A percentile compares a stretch with the other conserved stretches of the same genome.
Evolutionary conservation across 2,113 vertebrate genomes (phyloP).

Genomic region (Amblyopsis rosae): DNA sequence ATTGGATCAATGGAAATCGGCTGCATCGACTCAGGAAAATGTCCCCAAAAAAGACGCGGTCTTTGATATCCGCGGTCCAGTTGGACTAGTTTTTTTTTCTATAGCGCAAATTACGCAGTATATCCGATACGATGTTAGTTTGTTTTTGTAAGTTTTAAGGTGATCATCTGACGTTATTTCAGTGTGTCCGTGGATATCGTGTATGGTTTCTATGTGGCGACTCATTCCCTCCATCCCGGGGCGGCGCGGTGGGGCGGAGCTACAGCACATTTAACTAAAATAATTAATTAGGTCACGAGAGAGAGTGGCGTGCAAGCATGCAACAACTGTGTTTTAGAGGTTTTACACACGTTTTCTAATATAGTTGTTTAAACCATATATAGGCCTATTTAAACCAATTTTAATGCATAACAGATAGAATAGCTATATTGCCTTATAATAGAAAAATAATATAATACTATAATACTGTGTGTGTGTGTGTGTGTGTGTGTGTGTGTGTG

Average conservation of each 20-base stretch:
- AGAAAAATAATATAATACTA: neutral
- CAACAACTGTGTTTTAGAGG: neutral
- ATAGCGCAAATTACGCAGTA: neutral
- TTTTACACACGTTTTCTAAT: neutral
- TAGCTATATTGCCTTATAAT: neutral
- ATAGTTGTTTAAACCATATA: no score
- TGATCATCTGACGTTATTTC: neutral
- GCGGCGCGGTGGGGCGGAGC: conserved; percentile 43
- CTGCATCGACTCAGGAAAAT: neutral
- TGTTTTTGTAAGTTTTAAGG: conserved; percentile 14
- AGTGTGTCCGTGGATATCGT: conserved; percentile 1
- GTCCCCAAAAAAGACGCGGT: neutral
- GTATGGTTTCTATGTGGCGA: conserved; percentile 18
- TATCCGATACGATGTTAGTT: neutral
- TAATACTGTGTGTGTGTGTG: neutral
- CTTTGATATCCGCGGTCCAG: neutral
- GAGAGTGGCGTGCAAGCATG: neutral
- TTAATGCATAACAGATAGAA: neutral
- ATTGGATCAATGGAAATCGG: neutral
- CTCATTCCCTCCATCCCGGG: neutral
- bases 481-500: neutral
- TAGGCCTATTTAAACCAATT: no score
- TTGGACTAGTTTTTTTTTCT: no score
- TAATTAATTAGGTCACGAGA: neutral
- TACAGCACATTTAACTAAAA: neutral